phyloP scores from a whole-genome alignment of 2,113 vertebrate species.

The Osmerus mordax region DNA sequence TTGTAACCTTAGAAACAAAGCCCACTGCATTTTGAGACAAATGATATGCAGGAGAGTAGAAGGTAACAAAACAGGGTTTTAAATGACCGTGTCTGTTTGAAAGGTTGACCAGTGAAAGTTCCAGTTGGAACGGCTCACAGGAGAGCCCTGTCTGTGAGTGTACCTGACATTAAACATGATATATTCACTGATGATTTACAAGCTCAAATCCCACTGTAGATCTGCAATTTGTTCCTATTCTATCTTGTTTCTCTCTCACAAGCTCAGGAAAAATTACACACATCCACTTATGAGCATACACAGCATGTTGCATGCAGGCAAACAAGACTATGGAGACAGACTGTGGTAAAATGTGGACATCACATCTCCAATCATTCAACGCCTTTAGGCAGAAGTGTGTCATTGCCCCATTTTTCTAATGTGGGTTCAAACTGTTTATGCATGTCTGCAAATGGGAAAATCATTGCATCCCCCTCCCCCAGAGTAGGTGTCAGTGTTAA shows the following conservation, averaged over 20 bases:
- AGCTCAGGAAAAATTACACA: not conserved
- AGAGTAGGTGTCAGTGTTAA: not conserved
- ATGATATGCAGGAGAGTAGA: no score
- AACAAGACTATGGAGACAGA: no score
- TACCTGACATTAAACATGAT: constrained; percentile 20
- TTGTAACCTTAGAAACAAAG: no score
- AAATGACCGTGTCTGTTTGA: no score
- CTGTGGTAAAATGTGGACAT: no score
- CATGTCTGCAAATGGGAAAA: not conserved
- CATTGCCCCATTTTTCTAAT: not conserved
- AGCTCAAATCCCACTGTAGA: constrained; percentile 33
- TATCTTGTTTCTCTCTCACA: not conserved
- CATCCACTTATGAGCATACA: no score
- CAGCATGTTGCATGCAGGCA: no score
- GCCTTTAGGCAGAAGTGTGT: not conserved
- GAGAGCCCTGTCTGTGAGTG: constrained; percentile 35
- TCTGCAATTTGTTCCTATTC: not conserved
- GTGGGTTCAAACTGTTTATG: not conserved
- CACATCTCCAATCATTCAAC: no score
- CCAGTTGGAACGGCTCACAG: constrained; percentile 32
- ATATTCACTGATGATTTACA: constrained; percentile 49
- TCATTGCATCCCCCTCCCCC: not conserved
- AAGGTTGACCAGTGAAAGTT: constrained; percentile 24
- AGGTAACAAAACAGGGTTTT: no score
- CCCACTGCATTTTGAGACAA: no score